A percentile compares a stretch with the other conserved stretches of the same genome.
Evolutionary conservation across 2,888 invertebrate genomes (phyloP).

Genomic region (Hipparchia semele): DNA sequence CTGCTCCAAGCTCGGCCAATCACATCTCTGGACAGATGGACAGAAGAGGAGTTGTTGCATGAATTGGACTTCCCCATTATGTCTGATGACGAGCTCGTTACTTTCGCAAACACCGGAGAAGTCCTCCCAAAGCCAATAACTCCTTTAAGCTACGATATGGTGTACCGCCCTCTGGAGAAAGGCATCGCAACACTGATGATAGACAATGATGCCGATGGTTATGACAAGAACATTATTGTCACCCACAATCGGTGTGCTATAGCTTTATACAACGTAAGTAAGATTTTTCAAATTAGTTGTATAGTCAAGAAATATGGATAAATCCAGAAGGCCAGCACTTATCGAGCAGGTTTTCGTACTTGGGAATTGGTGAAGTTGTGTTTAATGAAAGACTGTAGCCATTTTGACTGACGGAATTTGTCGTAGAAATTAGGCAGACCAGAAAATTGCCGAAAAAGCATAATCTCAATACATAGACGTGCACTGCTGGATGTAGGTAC

Average conservation of each 20-base stretch:
- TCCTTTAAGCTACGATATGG: constrained; percentile 76
- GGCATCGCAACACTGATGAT: constrained; percentile 49
- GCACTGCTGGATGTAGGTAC: no score
- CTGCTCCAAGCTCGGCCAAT: constrained; percentile 91
- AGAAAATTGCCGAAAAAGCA: no score
- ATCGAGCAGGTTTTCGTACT: no score
- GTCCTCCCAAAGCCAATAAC: constrained; percentile 85
- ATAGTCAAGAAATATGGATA: no score
- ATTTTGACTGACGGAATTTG: no score
- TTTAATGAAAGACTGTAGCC: no score
- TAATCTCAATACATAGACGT: no score
- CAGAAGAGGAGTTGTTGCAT: constrained; percentile 90
- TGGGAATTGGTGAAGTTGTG: no score
- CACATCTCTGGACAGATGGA: constrained; percentile 88
- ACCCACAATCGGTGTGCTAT: constrained; percentile 63
- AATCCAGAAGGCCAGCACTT: no score
- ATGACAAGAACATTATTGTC: constrained; percentile 50
- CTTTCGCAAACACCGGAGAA: constrained; percentile 90
- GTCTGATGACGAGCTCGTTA: constrained; percentile 85
- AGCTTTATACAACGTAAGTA: constrained; percentile 64
- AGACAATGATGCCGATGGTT: constrained; percentile 47
- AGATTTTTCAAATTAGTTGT: neutral
- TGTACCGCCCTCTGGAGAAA: constrained; percentile 48
- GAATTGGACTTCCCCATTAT: constrained; percentile 88
- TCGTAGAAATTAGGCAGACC: no score